Evolutionary conservation across 2,888 invertebrate species (phyloP), one percentile per base, ranked within the genome.

Genomic region (Andrena chrysosceles): DNA sequence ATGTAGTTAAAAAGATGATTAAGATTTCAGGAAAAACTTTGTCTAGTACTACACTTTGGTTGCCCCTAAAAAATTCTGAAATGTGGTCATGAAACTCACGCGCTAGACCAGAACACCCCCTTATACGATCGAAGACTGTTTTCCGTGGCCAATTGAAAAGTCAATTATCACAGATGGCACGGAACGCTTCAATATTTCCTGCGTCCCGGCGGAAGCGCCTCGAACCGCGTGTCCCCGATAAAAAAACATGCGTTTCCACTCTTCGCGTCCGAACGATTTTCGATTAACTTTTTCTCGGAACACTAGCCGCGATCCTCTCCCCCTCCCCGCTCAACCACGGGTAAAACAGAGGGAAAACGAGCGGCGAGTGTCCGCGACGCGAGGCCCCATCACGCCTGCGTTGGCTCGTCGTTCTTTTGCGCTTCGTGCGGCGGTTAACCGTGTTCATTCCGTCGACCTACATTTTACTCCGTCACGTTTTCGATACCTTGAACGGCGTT

Each of bases 61-160:
- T 42, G 13, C 4, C 8, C 2, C 2, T 8, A 33, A 33, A 8
- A 33, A 33, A 33, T 33, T 33, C 33, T 33, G 33, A 33, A 33
- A 42, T 13, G 0, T 42, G 0, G 3, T 13, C 42, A 42, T 1
- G 42, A 42, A 3, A 42, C 42, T 42, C 13, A 3, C 10, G 3
- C 10, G 10, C 10, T 42, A 42, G 3, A 13, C 42, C 3, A 42
- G 13, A 13, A 42, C 10, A 42, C 13, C 13, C 42, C 42, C 42
- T 5, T 5, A 16, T 16, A 42, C 13, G 26, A 42, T 64, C 23
- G 2, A 6, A 2, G 20, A 0, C 48, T 6, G 2, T 26, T 64
- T 54, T 23, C n/a, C 26, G 35, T 29, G 26, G 64, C 26, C 54
- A 42, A 72, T 72, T 72, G 64, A 64, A 72, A 72, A 72, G 33